These are phyloP conservation scores for Atractosteus spatula DNA, from an alignment of 2,113 vertebrate species.

Conservation along the genomic window DNA sequence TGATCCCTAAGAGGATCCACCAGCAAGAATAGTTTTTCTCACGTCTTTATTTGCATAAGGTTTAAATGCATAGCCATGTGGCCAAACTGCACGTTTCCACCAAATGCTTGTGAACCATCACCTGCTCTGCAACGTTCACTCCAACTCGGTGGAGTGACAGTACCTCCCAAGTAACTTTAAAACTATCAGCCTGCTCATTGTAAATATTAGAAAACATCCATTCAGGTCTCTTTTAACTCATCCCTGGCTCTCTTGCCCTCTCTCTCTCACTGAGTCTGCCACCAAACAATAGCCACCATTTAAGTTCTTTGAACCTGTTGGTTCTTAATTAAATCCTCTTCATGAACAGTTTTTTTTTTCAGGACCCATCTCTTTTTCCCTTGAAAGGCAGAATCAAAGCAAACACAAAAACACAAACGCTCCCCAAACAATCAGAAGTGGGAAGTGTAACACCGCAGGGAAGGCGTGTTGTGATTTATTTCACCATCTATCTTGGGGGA, in stretches of 20 bases:
- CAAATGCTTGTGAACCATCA: too few relatives aligned
- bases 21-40: too few relatives aligned
- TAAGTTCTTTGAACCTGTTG: conserved; percentile 17
- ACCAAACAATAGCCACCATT: conserved; percentile 5
- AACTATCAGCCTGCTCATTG: too few relatives aligned
- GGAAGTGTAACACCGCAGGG: conserved; percentile 24
- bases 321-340: conserved; percentile 42
- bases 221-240: not conserved
- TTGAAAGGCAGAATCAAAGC: conserved; percentile 13
- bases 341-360: conserved; percentile 27
- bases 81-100: too few relatives aligned
- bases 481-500: conserved; percentile 70
- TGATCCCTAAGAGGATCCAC: too few relatives aligned
- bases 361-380: not conserved
- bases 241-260: not conserved
- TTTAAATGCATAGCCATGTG: too few relatives aligned
- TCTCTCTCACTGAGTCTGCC: conserved; percentile 16
- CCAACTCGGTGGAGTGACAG: too few relatives aligned
- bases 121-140: too few relatives aligned
- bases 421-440: conserved; percentile 65
- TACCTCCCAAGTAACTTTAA: too few relatives aligned
- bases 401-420: conserved; percentile 24
- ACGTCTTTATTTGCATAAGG: too few relatives aligned
- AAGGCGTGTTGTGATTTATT: conserved; percentile 45
- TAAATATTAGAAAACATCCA: not conserved